These are phyloP conservation scores for Pollachius pollachius DNA, from an alignment of 2,113 vertebrate species.

Conservation along the genomic window DNA sequence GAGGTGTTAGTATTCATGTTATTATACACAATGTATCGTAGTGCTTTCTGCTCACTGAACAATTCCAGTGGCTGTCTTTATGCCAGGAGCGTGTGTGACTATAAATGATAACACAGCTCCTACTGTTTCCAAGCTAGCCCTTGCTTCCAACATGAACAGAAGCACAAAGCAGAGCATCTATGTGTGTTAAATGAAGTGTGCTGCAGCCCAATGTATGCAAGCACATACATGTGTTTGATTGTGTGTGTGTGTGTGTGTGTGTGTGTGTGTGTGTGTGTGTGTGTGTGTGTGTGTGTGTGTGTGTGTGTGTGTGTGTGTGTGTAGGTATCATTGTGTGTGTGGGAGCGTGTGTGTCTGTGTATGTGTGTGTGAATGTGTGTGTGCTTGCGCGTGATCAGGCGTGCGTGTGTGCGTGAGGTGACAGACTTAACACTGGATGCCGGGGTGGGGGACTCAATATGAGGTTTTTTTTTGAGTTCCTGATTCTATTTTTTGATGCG, in stretches of 20 bases:
- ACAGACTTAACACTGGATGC: constrained; percentile 53
- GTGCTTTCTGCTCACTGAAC: constrained; percentile 67
- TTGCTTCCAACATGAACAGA: constrained; percentile 66
- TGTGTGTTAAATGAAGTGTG: constrained; percentile 68
- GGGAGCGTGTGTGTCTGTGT: constrained; percentile 34
- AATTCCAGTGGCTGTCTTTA: constrained; percentile 62
- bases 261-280: constrained; percentile 12
- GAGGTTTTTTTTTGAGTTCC: constrained; percentile 25
- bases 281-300: constrained; percentile 25
- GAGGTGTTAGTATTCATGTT: constrained; percentile 68
- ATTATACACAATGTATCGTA: constrained; percentile 69
- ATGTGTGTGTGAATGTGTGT: constrained; percentile 27
- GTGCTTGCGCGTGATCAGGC: constrained; percentile 10
- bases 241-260: constrained; percentile 16
- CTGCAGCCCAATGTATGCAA: constrained; percentile 30
- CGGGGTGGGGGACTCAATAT: constrained; percentile 41
- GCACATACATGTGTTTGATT: constrained; percentile 23
- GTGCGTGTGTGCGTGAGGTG: constrained; percentile 55
- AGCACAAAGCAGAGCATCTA: constrained; percentile 65
- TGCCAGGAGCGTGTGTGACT: constrained; percentile 64
- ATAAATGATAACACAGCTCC: constrained; percentile 71
- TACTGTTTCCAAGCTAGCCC: constrained; percentile 62
- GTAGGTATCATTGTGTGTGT: constrained; percentile 22
- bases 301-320: constrained; percentile 6
- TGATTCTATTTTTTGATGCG: constrained; percentile 11